phyloP scores from a whole-genome alignment of 2,797 vertebrate species.

The Falco biarmicus region DNA sequence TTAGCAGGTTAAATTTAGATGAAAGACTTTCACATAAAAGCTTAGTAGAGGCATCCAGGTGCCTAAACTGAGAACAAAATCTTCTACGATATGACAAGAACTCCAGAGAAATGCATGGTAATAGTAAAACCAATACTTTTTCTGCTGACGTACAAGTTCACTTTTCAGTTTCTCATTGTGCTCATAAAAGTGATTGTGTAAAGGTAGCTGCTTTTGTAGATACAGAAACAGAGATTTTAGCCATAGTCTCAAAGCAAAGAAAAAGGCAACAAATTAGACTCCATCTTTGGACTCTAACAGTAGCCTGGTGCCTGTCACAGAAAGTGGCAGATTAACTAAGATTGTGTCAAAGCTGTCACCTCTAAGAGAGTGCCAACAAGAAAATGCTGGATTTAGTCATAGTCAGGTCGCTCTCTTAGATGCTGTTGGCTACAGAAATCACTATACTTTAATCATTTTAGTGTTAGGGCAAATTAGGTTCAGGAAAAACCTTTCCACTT shows the following conservation, averaged over 20 bases:
- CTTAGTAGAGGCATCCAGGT: conserved; percentile 9
- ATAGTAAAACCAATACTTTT: background rate
- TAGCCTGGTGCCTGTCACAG: background rate
- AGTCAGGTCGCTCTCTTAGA: background rate
- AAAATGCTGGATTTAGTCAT: background rate
- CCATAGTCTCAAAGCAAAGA: background rate
- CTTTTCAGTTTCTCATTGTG: conserved; percentile 14
- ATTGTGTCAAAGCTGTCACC: background rate
- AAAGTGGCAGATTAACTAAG: background rate
- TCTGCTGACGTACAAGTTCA: conserved; percentile 41
- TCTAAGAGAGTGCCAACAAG: background rate
- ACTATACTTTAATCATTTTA: background rate
- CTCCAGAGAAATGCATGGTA: background rate
- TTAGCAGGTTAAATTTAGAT: conserved; percentile 60
- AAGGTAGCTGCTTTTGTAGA: background rate
- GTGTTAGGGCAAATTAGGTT: background rate
- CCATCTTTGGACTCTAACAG: background rate
- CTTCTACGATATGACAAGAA: background rate
- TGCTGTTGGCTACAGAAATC: background rate
- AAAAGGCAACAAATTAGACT: background rate
- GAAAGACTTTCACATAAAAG: conserved; percentile 46
- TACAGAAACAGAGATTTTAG: background rate
- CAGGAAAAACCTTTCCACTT: background rate
- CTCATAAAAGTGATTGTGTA: background rate
- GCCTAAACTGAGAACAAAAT: conserved; percentile 35